Conservation (phyloP, 2,797 vertebrate genomes). For the Epinephelus awoara region DNA sequence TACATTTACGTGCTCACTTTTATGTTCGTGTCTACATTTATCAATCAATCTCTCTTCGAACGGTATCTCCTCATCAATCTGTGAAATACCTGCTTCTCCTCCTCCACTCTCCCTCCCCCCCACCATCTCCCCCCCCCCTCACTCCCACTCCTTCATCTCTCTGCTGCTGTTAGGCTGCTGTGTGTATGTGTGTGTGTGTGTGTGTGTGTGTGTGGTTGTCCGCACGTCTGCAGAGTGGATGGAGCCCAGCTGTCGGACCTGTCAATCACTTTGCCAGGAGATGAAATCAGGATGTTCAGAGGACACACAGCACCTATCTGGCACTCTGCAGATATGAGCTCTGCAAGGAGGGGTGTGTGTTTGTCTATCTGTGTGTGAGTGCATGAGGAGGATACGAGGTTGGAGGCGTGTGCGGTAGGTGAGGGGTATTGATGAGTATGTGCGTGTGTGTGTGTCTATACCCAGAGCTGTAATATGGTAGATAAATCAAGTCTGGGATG, state of each 20-base stretch:
- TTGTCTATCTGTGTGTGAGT: constrained; percentile 22
- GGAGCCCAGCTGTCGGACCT: constrained; percentile 80
- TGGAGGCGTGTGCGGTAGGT: constrained; percentile 33
- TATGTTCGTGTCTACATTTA: constrained; percentile 44
- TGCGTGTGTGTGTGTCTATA: constrained; percentile 24
- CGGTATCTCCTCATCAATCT: constrained; percentile 67
- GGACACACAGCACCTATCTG: constrained; percentile 87
- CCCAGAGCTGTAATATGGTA: constrained; percentile 28
- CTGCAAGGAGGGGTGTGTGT: constrained; percentile 39
- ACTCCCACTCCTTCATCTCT: constrained; percentile 43
- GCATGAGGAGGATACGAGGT: constrained; percentile 17
- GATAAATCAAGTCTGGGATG: constrained; percentile 38
- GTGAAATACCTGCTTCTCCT: constrained; percentile 49
- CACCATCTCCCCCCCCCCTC: constrained; percentile 4
- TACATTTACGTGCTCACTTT: constrained; percentile 24
- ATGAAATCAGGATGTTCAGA: constrained; percentile 88
- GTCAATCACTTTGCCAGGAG: constrained; percentile 86
- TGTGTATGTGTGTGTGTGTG: constrained; percentile 21
- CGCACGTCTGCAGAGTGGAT: constrained; percentile 80
- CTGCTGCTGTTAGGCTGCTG: constrained; percentile 32
- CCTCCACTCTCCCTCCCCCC: background rate
- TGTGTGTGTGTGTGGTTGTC: constrained; percentile 57
- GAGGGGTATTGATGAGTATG: constrained; percentile 17
- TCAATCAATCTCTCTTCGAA: constrained; percentile 43
- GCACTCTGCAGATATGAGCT: constrained; percentile 84